phyloP scores from a whole-genome alignment of 1,140 invertebrate species.

The Procambarus clarkii region DNA sequence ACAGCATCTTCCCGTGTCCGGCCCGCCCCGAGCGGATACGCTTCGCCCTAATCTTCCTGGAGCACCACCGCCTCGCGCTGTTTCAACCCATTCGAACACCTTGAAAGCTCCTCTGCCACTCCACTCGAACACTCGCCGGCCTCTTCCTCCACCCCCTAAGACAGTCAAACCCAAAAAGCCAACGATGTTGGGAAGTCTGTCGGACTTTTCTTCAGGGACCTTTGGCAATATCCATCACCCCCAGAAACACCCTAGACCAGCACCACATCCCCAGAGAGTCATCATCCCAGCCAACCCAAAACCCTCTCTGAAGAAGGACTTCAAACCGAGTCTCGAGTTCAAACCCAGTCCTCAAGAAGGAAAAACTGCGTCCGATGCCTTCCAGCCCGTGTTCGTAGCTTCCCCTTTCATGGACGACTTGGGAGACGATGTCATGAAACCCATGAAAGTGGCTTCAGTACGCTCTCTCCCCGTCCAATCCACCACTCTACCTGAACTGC shows the following conservation, averaged over 20 bases:
- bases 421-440: constrained; percentile 51
- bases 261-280: constrained; percentile 41
- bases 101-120: too few relatives aligned
- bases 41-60: neutral
- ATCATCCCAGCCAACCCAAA: neutral
- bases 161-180: constrained; percentile 19
- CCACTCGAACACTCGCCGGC: neutral
- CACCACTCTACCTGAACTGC: constrained; percentile 11
- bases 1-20: too few relatives aligned
- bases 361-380: constrained; percentile 30
- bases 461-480: neutral
- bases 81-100: neutral
- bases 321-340: neutral
- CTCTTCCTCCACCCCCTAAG: neutral
- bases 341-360: constrained; percentile 60
- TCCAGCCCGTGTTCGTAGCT: constrained; percentile 58
- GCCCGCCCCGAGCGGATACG: neutral
- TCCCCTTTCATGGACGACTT: constrained; percentile 54
- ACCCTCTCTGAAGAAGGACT: neutral
- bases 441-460: constrained; percentile 17
- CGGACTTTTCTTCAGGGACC: neutral
- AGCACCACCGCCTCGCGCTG: neutral
- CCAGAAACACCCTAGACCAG: constrained; percentile 32
- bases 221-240: neutral
- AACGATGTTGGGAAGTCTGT: neutral